Conservation (phyloP, 2,797 vertebrate species). For the Limnodromus scolopaceus region DNA sequence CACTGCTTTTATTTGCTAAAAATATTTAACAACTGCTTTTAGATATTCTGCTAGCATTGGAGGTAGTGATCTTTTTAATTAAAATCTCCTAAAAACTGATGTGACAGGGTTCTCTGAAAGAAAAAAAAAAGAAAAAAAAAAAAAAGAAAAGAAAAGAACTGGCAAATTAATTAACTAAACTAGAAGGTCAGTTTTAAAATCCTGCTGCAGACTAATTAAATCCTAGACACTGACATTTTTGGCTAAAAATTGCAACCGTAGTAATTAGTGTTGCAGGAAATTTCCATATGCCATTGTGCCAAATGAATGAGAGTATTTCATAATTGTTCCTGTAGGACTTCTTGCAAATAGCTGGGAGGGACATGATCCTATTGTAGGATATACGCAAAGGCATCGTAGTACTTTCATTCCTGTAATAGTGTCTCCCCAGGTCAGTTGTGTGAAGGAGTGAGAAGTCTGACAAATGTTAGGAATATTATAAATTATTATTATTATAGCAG, state of each 20-base stretch:
- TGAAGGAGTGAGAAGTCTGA: not conserved
- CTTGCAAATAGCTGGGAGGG: conserved; percentile 65
- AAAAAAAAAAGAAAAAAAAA: not conserved
- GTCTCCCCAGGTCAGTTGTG: not conserved
- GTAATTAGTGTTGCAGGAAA: conserved; percentile 80
- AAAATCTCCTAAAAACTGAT: conserved; percentile 35
- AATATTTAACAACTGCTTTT: conserved; percentile 22
- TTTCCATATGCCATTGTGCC: conserved; percentile 79
- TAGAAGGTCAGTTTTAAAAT: conserved; percentile 78
- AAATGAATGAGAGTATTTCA: conserved; percentile 75
- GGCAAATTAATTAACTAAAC: conserved; percentile 77
- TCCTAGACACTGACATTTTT: conserved; percentile 80
- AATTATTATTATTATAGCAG: conserved; percentile 13
- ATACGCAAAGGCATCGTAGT: conserved; percentile 34
- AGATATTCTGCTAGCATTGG: not conserved
- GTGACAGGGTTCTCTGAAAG: not conserved
- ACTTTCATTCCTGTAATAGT: conserved; percentile 23
- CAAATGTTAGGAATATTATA: not conserved
- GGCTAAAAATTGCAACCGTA: conserved; percentile 76
- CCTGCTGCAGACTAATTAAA: conserved; percentile 80
- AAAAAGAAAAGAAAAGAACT: not conserved
- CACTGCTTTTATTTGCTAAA: conserved; percentile 19
- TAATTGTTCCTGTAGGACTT: conserved; percentile 81
- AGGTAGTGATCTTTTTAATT: conserved; percentile 31
- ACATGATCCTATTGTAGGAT: conserved; percentile 68